Evolutionary conservation across 2,888 invertebrate species (phyloP).

Genomic region (Ophioninae sp.): DNA sequence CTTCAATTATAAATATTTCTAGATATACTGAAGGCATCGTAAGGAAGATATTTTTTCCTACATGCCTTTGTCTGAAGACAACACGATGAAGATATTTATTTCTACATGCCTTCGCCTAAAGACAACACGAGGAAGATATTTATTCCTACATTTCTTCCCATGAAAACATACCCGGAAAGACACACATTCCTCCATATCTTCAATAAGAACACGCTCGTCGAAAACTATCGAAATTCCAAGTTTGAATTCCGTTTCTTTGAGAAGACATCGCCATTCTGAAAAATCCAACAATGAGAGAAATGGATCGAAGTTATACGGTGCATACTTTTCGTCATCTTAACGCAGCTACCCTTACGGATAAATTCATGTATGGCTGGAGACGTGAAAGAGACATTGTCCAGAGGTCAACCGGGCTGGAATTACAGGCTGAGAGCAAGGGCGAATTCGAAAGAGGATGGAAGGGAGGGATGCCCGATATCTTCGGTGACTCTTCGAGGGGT

Average conservation of each 20-base stretch:
- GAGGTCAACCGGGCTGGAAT: slow-evolving; percentile 19
- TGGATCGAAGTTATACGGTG: background rate
- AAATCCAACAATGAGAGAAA: background rate
- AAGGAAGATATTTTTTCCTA: background rate
- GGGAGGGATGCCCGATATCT: slow-evolving; percentile 20
- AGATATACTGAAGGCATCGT: background rate
- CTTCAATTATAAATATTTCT: background rate
- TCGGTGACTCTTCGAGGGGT: slow-evolving; percentile 38
- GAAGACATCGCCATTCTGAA: background rate
- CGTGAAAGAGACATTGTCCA: slow-evolving; percentile 10
- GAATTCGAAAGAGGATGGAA: background rate
- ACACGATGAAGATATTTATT: background rate
- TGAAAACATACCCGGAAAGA: no score
- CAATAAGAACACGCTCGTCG: background rate
- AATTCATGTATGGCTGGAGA: slow-evolving; percentile 9
- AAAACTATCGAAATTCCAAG: background rate
- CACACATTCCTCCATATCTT: background rate
- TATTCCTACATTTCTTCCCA: no score
- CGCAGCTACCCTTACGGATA: slow-evolving; percentile 17
- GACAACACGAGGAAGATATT: no score
- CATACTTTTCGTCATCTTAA: slow-evolving; percentile 4
- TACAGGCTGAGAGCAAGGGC: background rate
- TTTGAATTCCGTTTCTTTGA: background rate
- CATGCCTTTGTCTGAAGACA: background rate
- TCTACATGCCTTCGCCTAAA: background rate